Evolutionary conservation across 2,888 invertebrate species (phyloP).

Genomic region (Odontothrips loti): DNA sequence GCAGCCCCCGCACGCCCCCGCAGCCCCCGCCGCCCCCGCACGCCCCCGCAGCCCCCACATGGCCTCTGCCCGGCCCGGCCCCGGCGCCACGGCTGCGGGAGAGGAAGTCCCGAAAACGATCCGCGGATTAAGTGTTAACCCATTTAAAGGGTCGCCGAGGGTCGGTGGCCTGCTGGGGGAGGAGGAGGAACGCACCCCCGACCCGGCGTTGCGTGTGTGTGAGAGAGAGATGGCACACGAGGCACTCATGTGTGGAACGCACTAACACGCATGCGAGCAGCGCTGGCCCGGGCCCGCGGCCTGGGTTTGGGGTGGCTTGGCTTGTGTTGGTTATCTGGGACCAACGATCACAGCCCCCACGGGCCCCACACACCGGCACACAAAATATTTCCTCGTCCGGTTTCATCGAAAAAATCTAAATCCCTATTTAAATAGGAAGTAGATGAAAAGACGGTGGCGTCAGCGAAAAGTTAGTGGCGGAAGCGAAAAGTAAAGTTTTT

Average conservation of each 20-base stretch:
- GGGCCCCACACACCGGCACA: too few relatives aligned
- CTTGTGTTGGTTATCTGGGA: too few relatives aligned
- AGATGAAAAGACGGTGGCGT: too few relatives aligned
- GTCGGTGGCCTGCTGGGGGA: not conserved
- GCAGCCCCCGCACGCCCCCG: not conserved
- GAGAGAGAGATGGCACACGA: not conserved
- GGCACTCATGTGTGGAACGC: slow-evolving; percentile 1
- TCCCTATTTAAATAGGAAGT: too few relatives aligned
- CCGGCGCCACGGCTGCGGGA: not conserved
- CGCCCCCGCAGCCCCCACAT: not conserved
- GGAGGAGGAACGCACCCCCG: not conserved
- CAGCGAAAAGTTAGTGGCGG: too few relatives aligned
- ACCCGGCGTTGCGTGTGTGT: too few relatives aligned
- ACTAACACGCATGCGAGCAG: not conserved
- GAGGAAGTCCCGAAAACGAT: slow-evolving; percentile 24
- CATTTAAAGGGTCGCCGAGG: slow-evolving; percentile 18
- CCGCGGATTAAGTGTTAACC: slow-evolving; percentile 22
- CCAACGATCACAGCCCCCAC: too few relatives aligned
- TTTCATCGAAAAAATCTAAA: too few relatives aligned
- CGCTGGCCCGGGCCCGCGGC: too few relatives aligned
- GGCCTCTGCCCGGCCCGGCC: not conserved
- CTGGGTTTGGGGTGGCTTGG: too few relatives aligned
- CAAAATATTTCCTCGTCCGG: too few relatives aligned
- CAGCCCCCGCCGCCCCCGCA: not conserved
- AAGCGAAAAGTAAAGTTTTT: too few relatives aligned